Evolutionary conservation across 1,140 invertebrate genomes (phyloP).

Genomic region (Papilio aristodemus): DNA sequence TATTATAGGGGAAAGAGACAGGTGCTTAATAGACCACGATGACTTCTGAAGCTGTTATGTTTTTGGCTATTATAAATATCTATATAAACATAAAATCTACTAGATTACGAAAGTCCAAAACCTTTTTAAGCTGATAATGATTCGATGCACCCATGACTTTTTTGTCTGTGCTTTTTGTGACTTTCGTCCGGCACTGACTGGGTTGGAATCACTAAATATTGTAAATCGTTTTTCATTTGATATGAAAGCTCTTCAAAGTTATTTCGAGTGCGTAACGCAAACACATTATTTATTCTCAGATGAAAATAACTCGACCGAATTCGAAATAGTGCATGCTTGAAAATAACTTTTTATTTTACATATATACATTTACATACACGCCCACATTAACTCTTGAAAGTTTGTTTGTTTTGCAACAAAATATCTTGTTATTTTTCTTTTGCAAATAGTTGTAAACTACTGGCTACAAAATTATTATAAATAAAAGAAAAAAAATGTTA

Average conservation of each 20-base stretch:
- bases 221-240: conserved; percentile 4
- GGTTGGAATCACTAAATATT: background rate
- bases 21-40: too few relatives aligned
- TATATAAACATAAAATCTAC: too few relatives aligned
- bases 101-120: too few relatives aligned
- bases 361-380: too few relatives aligned
- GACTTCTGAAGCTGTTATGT: too few relatives aligned
- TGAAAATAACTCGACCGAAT: conserved; percentile 30
- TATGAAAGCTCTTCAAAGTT: background rate
- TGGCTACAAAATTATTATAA: too few relatives aligned
- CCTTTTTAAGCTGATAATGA: too few relatives aligned
- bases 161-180: background rate
- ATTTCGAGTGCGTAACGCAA: conserved; percentile 14
- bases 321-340: conserved; percentile 19
- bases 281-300: conserved; percentile 27
- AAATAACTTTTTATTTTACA: conserved; percentile 21
- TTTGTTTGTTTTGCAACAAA: conserved; percentile 6
- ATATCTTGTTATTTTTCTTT: background rate
- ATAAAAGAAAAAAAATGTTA: too few relatives aligned
- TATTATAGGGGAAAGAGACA: too few relatives aligned
- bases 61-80: too few relatives aligned
- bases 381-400: background rate
- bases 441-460: background rate
- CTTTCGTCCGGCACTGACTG: background rate
- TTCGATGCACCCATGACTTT: too few relatives aligned